These are phyloP conservation scores for Cristatella mucedo DNA, from an alignment of 2,888 invertebrate genomes.

Conservation along the genomic window DNA sequence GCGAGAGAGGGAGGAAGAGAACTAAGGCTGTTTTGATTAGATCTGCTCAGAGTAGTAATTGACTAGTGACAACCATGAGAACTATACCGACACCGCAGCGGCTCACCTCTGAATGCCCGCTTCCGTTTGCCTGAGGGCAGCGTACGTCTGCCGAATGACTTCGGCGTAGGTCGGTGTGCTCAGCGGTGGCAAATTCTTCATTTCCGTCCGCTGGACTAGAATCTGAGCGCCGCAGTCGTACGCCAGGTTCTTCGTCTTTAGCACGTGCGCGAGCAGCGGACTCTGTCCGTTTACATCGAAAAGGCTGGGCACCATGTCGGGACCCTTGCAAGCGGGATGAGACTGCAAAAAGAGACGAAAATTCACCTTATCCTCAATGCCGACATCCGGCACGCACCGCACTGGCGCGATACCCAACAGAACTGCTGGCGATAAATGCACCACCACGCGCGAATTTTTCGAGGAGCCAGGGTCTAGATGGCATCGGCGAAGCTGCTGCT, in stretches of 20 bases:
- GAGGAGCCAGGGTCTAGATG: too few species aligned
- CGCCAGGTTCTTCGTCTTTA: slow-evolving; percentile 22
- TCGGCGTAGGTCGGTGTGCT: slow-evolving; percentile 30
- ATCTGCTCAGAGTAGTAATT: too few species aligned
- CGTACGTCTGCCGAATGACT: slow-evolving; percentile 24
- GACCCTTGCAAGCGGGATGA: slow-evolving; percentile 29
- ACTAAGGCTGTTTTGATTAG: too few species aligned
- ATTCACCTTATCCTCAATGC: too few species aligned
- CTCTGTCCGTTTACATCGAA: slow-evolving; percentile 30
- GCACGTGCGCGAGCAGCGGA: slow-evolving; percentile 32
- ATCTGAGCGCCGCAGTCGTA: slow-evolving; percentile 20
- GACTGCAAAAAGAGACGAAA: too few species aligned
- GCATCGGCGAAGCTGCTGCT: too few species aligned
- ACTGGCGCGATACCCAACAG: too few species aligned
- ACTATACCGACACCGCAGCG: too few species aligned
- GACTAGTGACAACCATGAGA: too few species aligned
- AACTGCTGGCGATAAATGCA: too few species aligned
- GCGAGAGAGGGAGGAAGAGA: slow-evolving; percentile 2
- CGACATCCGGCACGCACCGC: too few species aligned
- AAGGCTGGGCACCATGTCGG: slow-evolving; percentile 21
- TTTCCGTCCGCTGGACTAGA: slow-evolving; percentile 25
- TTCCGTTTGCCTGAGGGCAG: slow-evolving; percentile 20
- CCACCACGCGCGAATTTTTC: too few species aligned
- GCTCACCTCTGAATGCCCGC: slow-evolving; percentile 26
- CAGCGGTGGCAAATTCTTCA: slow-evolving; percentile 26